phyloP scores from a whole-genome alignment of 2,797 vertebrate genomes.

The Cirrhinus mrigala region DNA sequence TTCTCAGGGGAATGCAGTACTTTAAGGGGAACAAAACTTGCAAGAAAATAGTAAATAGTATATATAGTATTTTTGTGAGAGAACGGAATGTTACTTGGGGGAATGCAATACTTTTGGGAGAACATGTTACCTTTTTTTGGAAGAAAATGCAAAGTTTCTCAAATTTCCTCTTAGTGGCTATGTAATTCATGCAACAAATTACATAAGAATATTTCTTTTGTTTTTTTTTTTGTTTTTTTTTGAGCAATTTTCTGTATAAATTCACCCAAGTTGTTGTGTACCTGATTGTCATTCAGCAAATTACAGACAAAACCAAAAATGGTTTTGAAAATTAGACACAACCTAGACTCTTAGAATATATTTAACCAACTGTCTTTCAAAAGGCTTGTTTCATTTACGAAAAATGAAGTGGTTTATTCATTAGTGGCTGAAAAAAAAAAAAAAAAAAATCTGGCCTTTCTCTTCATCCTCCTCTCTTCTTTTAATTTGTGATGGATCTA shows the following conservation, averaged over 20 bases:
- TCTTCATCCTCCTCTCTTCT: neutral
- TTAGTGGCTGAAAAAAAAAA: neutral
- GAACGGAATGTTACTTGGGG: neutral
- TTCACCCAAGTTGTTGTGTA: neutral
- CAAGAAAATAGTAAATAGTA: too few relatives aligned
- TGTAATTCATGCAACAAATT: neutral
- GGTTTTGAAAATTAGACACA: neutral
- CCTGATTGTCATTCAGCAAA: neutral
- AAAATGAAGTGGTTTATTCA: neutral
- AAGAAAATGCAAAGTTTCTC: neutral
- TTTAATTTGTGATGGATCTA: neutral
- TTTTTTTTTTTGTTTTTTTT: too few relatives aligned
- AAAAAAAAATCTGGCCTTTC: neutral
- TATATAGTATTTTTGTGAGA: neutral
- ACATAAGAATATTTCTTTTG: too few relatives aligned
- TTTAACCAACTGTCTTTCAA: neutral
- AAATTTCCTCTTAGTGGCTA: neutral
- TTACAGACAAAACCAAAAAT: neutral
- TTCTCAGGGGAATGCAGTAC: neutral
- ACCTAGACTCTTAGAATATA: neutral
- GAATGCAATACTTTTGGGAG: neutral
- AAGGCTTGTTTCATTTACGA: neutral
- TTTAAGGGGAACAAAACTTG: neutral
- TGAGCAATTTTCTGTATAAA: too few relatives aligned
- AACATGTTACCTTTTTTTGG: neutral